Conservation (phyloP, 2,888 invertebrate species). For the Corythucha ciliata region DNA sequence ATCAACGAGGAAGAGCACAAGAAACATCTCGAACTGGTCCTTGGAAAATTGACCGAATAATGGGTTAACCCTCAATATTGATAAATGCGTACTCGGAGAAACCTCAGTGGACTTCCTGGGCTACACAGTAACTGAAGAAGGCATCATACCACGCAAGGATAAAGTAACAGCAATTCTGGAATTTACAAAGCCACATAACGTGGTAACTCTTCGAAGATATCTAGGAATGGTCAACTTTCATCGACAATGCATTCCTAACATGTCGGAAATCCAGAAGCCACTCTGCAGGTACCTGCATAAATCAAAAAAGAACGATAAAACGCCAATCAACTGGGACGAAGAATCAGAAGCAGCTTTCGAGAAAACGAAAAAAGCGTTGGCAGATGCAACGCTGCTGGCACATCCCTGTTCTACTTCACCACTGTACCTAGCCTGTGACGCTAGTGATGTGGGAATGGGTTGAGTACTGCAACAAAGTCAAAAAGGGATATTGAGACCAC, state of each 20-base stretch:
- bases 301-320: slow-evolving; percentile 30
- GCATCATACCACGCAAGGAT: slow-evolving; percentile 13
- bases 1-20: slow-evolving; percentile 7
- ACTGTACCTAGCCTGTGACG: slow-evolving; percentile 13
- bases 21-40: background rate
- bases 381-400: slow-evolving; percentile 23
- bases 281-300: slow-evolving; percentile 24
- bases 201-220: slow-evolving; percentile 37
- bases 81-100: slow-evolving; percentile 30
- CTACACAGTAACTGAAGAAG: slow-evolving; percentile 13
- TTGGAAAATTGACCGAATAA: background rate
- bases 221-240: slow-evolving; percentile 21
- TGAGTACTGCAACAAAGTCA: slow-evolving; percentile 27
- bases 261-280: slow-evolving; percentile 22
- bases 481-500: slow-evolving; percentile 33
- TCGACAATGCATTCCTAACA: slow-evolving; percentile 21
- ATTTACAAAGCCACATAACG: slow-evolving; percentile 33
- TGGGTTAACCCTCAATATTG: slow-evolving; percentile 31
- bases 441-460: slow-evolving; percentile 11
- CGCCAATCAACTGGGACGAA: slow-evolving; percentile 29
- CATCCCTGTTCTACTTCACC: slow-evolving; percentile 23
- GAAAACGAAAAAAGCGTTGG: slow-evolving; percentile 26
- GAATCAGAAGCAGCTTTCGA: slow-evolving; percentile 25
- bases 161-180: slow-evolving; percentile 15
- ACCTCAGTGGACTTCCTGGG: slow-evolving; percentile 21